A percentile compares a stretch with the other conserved stretches of the same genome.
Conservation (phyloP, 2,888 invertebrate genomes). For the Pardosa pseudoannulata region DNA sequence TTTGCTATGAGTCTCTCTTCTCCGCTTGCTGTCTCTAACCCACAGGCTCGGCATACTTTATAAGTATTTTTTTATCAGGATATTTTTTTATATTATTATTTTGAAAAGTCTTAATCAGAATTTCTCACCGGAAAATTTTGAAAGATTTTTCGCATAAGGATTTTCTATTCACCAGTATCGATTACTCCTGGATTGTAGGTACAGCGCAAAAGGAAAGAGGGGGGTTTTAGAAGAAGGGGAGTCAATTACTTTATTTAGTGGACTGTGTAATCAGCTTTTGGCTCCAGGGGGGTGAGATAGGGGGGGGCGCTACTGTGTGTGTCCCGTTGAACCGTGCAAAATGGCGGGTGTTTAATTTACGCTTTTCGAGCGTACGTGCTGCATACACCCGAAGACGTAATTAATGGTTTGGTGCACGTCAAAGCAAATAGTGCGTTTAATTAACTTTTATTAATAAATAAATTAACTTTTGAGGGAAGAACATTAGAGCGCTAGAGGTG, state of each 20-base stretch:
- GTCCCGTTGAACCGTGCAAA: background rate
- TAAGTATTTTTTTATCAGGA: background rate
- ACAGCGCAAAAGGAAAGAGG: too few relatives aligned
- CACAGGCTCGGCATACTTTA: too few relatives aligned
- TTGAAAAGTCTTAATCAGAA: background rate
- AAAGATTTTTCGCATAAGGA: too few relatives aligned
- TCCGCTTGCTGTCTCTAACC: background rate
- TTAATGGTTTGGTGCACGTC: background rate
- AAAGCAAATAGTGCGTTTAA: background rate
- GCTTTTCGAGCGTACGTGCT: background rate
- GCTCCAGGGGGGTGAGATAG: too few relatives aligned
- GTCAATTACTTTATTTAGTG: constrained; percentile 7
- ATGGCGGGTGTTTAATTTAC: background rate
- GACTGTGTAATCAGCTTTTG: background rate
- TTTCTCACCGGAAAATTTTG: too few relatives aligned
- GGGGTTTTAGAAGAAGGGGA: too few relatives aligned
- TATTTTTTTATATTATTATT: background rate
- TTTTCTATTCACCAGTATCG: too few relatives aligned
- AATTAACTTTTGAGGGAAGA: background rate
- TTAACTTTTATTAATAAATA: background rate
- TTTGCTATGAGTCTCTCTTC: background rate
- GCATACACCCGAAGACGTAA: background rate
- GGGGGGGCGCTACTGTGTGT: too few relatives aligned
- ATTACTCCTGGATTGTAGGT: too few relatives aligned
- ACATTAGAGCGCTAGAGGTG: too few relatives aligned